Evolutionary conservation across 1,140 invertebrate genomes (phyloP).

Genomic region (Whitmania pigra): DNA sequence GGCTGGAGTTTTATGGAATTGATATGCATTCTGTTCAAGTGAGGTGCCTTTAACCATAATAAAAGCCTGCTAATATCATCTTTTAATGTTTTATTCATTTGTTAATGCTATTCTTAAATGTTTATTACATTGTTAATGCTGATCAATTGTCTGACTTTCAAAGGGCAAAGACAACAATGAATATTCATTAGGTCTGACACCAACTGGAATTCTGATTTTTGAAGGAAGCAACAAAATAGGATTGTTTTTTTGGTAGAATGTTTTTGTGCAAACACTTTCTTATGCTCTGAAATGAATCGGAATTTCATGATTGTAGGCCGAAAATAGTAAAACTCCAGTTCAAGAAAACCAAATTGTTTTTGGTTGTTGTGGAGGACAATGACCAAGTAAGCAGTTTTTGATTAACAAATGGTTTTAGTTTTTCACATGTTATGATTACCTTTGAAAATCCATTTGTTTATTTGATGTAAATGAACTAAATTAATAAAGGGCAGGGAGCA

Average conservation of each 20-base stretch:
- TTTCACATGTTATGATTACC: not conserved
- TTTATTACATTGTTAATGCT: no score
- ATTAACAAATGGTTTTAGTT: not conserved
- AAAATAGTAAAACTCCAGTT: conserved; percentile 91
- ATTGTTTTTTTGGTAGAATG: conserved; percentile 82
- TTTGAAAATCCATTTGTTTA: not conserved
- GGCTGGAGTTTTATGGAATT: conserved; percentile 70
- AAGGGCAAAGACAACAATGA: conserved; percentile 93
- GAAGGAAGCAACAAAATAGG: conserved; percentile 89
- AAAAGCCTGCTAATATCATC: not conserved
- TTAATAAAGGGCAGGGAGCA: conserved; percentile 35
- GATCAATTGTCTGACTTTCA: conserved; percentile 34
- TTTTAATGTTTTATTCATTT: not conserved
- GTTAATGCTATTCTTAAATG: not conserved
- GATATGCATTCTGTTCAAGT: conserved; percentile 65
- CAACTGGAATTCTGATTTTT: conserved; percentile 88
- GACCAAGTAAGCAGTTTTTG: conserved; percentile 31
- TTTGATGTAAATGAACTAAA: not conserved
- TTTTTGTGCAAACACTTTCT: conserved; percentile 28
- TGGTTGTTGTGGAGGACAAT: conserved; percentile 42
- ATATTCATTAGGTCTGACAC: conserved; percentile 90
- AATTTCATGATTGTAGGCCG: conserved; percentile 49
- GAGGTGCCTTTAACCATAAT: not conserved
- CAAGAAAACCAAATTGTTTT: conserved; percentile 59
- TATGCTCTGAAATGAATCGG: not conserved